Percentiles rank a stretch among this genome's conserved stretches.
Evolutionary conservation across 2,888 invertebrate genomes (phyloP).

Genomic region (Syrista parreyssii): DNA sequence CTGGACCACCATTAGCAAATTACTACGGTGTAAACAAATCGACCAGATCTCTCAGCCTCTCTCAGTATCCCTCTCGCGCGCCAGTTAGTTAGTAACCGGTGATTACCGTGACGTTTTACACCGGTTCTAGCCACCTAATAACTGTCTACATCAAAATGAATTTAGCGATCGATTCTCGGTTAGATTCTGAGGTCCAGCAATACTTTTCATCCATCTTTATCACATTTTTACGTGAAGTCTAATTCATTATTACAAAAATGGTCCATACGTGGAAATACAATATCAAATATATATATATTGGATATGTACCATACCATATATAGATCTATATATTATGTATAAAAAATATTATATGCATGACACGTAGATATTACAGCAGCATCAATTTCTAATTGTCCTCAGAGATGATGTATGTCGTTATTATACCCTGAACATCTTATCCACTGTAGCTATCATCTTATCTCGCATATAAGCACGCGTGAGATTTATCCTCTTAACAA

Average conservation of each 20-base stretch:
- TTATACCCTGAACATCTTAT: neutral
- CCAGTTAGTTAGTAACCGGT: conserved; percentile 55
- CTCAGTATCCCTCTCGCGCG: conserved; percentile 23
- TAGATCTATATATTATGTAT: too few species aligned
- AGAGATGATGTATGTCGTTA: conserved; percentile 1
- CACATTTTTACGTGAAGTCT: neutral
- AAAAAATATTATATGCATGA: too few species aligned
- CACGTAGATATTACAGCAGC: too few species aligned
- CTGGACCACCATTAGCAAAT: conserved; percentile 58
- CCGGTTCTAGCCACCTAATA: conserved; percentile 55
- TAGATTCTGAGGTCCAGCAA: neutral
- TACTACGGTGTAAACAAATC: conserved; percentile 64
- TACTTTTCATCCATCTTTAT: neutral
- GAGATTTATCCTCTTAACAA: conserved; percentile 51
- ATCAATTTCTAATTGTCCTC: neutral
- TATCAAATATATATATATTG: too few species aligned
- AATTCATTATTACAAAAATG: neutral
- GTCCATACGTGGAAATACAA: neutral
- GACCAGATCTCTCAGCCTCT: conserved; percentile 37
- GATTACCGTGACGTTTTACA: conserved; percentile 56
- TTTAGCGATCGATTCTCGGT: conserved; percentile 40
- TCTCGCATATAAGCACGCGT: conserved; percentile 38
- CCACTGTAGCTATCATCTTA: neutral
- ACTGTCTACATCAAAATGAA: conserved; percentile 50
- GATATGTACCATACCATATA: too few species aligned